Evolutionary conservation across 2,888 invertebrate genomes (phyloP).

Genomic region (Rugalucina vietnamica): DNA sequence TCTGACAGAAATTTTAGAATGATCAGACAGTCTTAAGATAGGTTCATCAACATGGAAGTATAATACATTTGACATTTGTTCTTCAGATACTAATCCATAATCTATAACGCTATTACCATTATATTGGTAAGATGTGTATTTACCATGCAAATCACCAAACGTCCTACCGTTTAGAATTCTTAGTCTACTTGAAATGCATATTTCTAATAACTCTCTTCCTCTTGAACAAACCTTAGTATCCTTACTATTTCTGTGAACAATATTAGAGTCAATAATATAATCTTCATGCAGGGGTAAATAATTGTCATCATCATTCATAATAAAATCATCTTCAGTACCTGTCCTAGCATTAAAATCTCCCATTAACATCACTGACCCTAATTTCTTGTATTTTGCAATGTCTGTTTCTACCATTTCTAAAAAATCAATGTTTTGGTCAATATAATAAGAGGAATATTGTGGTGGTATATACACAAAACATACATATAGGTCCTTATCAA

Average conservation of each 20-base stretch:
- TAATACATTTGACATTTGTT: neutral
- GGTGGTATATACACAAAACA: constrained; percentile 5
- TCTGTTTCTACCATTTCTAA: neutral
- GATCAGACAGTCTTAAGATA: neutral
- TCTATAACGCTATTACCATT: neutral
- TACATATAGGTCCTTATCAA: neutral
- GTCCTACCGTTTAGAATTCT: neutral
- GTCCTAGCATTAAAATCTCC: neutral
- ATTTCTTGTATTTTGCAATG: neutral
- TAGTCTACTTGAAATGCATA: neutral
- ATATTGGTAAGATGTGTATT: neutral
- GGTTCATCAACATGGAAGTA: neutral
- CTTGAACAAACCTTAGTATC: neutral
- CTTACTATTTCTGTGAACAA: neutral
- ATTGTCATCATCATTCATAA: neutral
- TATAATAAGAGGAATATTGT: neutral
- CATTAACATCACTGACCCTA: neutral
- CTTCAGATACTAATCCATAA: neutral
- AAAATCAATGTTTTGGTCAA: neutral
- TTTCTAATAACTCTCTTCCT: neutral
- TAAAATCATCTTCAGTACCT: neutral
- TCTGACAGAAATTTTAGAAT: neutral
- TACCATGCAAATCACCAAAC: neutral
- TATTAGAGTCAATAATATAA: neutral
- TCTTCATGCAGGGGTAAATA: neutral